Base-by-base conservation (phyloP, 2,113 vertebrate genomes). In the Alectura lathami region DNA sequence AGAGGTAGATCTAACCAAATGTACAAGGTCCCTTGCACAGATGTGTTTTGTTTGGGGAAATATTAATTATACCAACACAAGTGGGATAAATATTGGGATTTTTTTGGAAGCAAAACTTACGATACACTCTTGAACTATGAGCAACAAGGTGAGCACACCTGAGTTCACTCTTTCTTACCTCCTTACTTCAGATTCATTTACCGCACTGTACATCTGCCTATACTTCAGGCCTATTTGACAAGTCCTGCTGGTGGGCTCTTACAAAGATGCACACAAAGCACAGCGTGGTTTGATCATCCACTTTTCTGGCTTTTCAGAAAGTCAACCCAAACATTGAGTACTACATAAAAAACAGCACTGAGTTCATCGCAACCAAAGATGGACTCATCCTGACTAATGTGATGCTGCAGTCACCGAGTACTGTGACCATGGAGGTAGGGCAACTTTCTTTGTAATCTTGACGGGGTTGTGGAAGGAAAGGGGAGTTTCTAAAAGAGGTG, bases 291-390 rank as follows among this genome's bases (percentile, higher is more conserved):
- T 93, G 42, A 90, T 78, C 68, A 30, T 26, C 38, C 20, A 2
- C 29, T 64, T 38, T 81, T 83, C 51, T 93, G 92, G 2, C n/a
- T 93, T 94, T 95, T 91, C 97, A 99, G 98, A 98, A 98, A 69
- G 7, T 98, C 88, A 99, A 99, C 95, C 98, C 98, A 54, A 97
- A 98, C 47, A 89, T 98, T 8, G 86, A 88, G 66, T 99, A 99
- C 36, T 97, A 96, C 90, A 97, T 99, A 59, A 97, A 98, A 91
- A 98, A 98, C 97, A 99, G 98, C 97, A 98, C 97, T 1, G 97
- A 98, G 29, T 98, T 99, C 92, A 98, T 92, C 0, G 95, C 98
- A 66, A 98, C 98, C 48, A 94, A 62, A 11, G 98, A 98, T 2
- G 98, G 98, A 17, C 97, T 98, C 56, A 96, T 99, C 92, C 87